Conservation (phyloP, 2,113 vertebrate species). For the Ophiodon elongatus region DNA sequence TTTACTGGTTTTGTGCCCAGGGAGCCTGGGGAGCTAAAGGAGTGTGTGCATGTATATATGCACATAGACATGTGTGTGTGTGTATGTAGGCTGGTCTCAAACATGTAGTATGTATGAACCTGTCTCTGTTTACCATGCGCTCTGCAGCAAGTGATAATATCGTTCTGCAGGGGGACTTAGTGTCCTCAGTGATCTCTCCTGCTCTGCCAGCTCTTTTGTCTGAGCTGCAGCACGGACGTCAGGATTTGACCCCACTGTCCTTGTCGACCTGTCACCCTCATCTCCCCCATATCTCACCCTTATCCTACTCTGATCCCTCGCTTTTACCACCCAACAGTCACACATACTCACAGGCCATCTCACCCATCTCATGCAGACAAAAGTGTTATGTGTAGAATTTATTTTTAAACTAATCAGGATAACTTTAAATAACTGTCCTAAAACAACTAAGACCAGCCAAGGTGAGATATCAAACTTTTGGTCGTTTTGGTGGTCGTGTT, state of each 20-base stretch:
- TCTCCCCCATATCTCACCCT: constrained; percentile 11
- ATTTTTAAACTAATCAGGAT: background rate
- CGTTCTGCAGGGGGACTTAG: constrained; percentile 20
- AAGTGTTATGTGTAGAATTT: background rate
- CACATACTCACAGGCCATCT: background rate
- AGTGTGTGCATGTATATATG: constrained; percentile 19
- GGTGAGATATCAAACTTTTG: background rate
- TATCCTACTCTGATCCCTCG: constrained; percentile 27
- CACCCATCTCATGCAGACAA: background rate
- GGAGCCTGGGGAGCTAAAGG: constrained; percentile 14
- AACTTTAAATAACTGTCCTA: background rate
- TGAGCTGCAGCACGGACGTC: constrained; percentile 43
- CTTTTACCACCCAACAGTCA: constrained; percentile 12
- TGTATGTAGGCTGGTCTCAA: background rate
- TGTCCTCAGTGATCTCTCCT: constrained; percentile 67
- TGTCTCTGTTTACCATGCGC: constrained; percentile 43
- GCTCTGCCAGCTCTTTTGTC: constrained; percentile 59
- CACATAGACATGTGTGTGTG: background rate
- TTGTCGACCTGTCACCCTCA: constrained; percentile 62
- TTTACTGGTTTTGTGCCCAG: constrained; percentile 43
- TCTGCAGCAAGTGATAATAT: constrained; percentile 29
- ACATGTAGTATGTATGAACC: constrained; percentile 52
- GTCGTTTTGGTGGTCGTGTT: background rate
- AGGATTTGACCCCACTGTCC: constrained; percentile 59
- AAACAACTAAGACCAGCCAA: background rate